A percentile compares a stretch with the other conserved stretches of the same genome.
Evolutionary conservation across 2,797 vertebrate genomes (phyloP).

Genomic region (Helostoma temminkii): DNA sequence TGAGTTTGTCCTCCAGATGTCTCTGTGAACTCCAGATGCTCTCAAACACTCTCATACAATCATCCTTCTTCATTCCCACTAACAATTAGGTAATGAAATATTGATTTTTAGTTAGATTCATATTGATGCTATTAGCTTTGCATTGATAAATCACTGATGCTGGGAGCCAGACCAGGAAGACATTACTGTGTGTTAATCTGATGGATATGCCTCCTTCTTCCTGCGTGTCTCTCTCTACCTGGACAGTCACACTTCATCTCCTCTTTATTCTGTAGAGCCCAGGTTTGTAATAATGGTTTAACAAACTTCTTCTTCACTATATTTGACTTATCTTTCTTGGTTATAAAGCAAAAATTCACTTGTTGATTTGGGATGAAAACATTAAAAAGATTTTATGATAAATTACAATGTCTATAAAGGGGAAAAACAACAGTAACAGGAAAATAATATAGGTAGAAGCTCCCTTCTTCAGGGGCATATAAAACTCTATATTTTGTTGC

Average conservation of each 20-base stretch:
- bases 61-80: conserved; percentile 99
- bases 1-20: conserved; percentile 92
- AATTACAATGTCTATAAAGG: background rate
- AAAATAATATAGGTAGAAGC: background rate
- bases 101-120: conserved; percentile 99
- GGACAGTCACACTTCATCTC: conserved; percentile 47
- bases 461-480: background rate
- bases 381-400: conserved; percentile 5
- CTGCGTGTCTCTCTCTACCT: conserved; percentile 64
- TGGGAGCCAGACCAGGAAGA: conserved; percentile 75
- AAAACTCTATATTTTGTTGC: background rate
- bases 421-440: background rate
- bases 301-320: conserved; percentile 27
- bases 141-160: conserved; percentile 98
- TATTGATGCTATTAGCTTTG: conserved; percentile 99
- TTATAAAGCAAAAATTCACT: conserved; percentile 16
- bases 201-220: conserved; percentile 92
- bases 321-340: background rate
- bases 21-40: conserved; percentile 99
- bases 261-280: conserved; percentile 51
- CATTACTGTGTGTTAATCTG: conserved; percentile 95
- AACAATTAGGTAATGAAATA: conserved; percentile 99
- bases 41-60: conserved; percentile 90
- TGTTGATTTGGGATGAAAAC: conserved; percentile 15
- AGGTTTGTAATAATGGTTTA: conserved; percentile 54